Evolutionary conservation across 2,888 invertebrate species (phyloP), one percentile per base, ranked within the genome.

Genomic region (Diogma glabrata): DNA sequence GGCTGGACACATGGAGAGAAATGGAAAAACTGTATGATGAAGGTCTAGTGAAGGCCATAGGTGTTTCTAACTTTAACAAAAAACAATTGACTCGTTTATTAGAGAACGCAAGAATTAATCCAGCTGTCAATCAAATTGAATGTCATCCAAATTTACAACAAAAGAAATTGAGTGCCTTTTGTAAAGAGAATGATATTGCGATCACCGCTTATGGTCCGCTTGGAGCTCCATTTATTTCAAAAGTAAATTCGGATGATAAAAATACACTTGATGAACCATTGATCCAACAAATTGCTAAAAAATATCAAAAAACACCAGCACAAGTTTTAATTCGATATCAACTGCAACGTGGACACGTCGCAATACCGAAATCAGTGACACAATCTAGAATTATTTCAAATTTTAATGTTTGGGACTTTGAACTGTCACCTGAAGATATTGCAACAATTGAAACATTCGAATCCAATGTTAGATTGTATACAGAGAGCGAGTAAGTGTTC

Each of bases 41-140:
- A 56, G 88, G 89, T 0, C 72, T 88, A 5, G 76, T 79, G 0
- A 82, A 76, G 60, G 83, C 84, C 59, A 85, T 94, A 61, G 93
- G 93, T 0, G 64, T 93, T 2, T 89, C 89, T 33, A 94, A 94
- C 70, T 93, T 92, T 65, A 93, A 88, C 65, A 80, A 75, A 57
- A 71, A 75, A 47, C 93, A 93, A 67, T 67, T 89, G 4, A 76
- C 82, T 46, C 73, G 84, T 48, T 60, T 93, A 9, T 62, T 90
- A 28, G 73, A 75, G 2, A 74, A 68, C 8, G 79, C 81, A 12
- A 75, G 69, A 52, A 75, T 86, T 51, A 78, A 79, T 60, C 87
- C 87, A 1, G 82, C 75, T 1, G 75, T 73, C 3, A 76, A 79
- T 54, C 84, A 86, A 53, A 56, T 70, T 10, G 69, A 70, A 54